Evolutionary conservation across 2,113 vertebrate species (phyloP).

Genomic region (Puffinus mauretanicus): DNA sequence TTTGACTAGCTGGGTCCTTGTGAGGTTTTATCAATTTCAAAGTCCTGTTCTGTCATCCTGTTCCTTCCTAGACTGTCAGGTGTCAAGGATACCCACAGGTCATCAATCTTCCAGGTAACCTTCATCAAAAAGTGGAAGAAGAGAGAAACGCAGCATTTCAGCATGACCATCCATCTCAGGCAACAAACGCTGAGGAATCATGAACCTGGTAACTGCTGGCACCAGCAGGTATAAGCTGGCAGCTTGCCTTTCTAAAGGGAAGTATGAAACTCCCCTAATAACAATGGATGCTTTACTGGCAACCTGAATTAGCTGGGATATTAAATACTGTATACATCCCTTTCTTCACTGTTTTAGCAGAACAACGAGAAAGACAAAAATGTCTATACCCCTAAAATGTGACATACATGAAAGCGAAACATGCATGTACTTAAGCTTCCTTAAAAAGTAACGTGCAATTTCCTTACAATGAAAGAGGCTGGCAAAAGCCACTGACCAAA

Average conservation of each 20-base stretch:
- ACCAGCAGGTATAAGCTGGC: not conserved
- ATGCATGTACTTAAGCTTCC: not conserved
- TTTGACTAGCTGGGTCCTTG: not conserved
- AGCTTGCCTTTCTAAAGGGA: not conserved
- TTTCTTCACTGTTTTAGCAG: not conserved
- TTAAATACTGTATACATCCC: not conserved
- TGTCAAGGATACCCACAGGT: not conserved
- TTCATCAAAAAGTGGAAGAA: not conserved
- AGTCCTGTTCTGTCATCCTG: not conserved
- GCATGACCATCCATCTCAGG: not conserved
- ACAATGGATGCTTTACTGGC: not conserved
- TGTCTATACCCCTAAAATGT: not conserved
- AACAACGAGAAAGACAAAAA: not conserved
- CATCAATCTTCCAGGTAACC: not conserved
- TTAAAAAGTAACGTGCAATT: conserved; percentile 12
- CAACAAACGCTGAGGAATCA: not conserved
- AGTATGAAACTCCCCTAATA: not conserved
- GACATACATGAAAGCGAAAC: not conserved
- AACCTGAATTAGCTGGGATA: not conserved
- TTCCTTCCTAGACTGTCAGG: not conserved
- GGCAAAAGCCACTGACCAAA: not conserved
- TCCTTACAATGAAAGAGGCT: not conserved
- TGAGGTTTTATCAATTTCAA: not conserved
- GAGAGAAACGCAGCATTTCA: not conserved
- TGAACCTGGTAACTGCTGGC: not conserved